A percentile compares a stretch with the other conserved stretches of the same genome.
These are phyloP conservation scores for Astyanax mexicanus DNA, from an alignment of 2,797 vertebrate genomes.

Conservation along the genomic window DNA sequence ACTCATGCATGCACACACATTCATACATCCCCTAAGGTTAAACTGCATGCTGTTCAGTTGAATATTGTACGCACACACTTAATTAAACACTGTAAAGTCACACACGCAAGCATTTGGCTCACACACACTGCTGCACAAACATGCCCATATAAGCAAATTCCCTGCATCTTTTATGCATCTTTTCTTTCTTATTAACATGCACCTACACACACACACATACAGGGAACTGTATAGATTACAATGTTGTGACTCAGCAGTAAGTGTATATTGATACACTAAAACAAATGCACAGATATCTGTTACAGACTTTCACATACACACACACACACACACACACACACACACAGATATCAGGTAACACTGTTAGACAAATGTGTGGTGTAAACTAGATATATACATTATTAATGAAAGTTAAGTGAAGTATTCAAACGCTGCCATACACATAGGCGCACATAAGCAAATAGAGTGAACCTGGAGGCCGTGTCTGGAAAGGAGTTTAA, in stretches of 20 bases:
- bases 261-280: slow-evolving; percentile 29
- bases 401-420: no score
- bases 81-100: neutral
- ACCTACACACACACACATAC: slow-evolving; percentile 22
- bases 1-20: neutral
- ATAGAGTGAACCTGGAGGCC: no score
- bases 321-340: neutral
- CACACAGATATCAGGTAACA: neutral
- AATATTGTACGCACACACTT: slow-evolving; percentile 6
- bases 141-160: neutral
- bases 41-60: slow-evolving; percentile 6
- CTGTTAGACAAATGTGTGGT: neutral
- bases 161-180: neutral
- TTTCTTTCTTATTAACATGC: slow-evolving; percentile 1
- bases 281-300: slow-evolving; percentile 17
- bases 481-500: no score
- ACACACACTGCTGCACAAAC: slow-evolving; percentile 6
- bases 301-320: neutral
- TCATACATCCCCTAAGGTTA: neutral
- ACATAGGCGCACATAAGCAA: no score
- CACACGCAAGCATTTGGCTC: slow-evolving; percentile 6
- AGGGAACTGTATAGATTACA: slow-evolving; percentile 42
- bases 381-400: neutral
- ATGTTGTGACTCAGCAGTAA: slow-evolving; percentile 40
- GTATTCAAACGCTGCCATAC: no score